phyloP scores from a whole-genome alignment of 1,140 invertebrate species.

The Atta texana region DNA sequence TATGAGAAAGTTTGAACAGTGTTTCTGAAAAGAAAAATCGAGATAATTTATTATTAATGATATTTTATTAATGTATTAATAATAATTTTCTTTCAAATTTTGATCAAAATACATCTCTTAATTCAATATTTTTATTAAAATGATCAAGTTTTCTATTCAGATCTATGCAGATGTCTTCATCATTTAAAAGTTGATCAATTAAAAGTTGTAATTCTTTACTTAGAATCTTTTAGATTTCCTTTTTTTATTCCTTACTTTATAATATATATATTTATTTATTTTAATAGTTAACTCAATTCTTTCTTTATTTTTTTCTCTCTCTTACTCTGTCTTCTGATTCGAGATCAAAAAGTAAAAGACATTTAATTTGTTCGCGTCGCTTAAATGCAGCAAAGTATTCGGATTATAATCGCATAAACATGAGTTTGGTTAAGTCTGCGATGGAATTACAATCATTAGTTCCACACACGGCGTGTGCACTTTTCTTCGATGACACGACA shows the following conservation, averaged over 20 bases:
- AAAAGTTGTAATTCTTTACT: background rate
- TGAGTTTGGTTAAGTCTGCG: background rate
- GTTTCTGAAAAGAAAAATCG: no score
- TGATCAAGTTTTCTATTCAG: background rate
- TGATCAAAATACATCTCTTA: background rate
- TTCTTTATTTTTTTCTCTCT: background rate
- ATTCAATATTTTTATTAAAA: background rate
- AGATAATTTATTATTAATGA: background rate
- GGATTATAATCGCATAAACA: background rate
- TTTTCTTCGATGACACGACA: constrained; percentile 37
- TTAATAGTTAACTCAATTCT: background rate
- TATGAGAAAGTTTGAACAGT: no score
- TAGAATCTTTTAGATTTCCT: background rate
- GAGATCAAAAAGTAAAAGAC: background rate
- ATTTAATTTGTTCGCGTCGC: background rate
- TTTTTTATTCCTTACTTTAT: background rate
- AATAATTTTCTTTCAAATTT: background rate
- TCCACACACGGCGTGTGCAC: constrained; percentile 2
- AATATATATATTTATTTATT: background rate
- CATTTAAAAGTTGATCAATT: background rate
- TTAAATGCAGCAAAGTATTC: background rate
- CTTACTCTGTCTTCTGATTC: background rate
- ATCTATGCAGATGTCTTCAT: no score
- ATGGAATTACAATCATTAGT: constrained; percentile 5
- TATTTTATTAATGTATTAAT: background rate